Conservation (phyloP, 2,888 invertebrate species). For the Diploptera punctata region DNA sequence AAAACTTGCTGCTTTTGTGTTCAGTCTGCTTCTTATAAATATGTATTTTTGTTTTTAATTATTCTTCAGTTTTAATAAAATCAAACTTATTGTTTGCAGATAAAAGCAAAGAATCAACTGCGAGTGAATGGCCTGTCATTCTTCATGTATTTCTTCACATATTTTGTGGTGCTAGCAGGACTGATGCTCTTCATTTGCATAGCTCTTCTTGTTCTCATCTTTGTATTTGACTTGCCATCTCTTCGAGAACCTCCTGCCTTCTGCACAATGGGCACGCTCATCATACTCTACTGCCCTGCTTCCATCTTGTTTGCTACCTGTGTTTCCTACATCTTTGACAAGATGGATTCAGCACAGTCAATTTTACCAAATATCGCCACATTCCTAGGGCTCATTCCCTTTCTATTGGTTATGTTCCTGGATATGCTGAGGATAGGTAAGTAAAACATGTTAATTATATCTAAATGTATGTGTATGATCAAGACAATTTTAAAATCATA, state of each 20-base stretch:
- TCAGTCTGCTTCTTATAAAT: too few relatives aligned
- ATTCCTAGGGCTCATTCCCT: conserved; percentile 77
- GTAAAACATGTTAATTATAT: too few relatives aligned
- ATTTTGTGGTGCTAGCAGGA: conserved; percentile 73
- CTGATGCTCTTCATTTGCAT: conserved; percentile 72
- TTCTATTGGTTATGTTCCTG: conserved; percentile 71
- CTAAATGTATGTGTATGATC: too few relatives aligned
- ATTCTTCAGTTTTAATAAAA: too few relatives aligned
- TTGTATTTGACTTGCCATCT: conserved; percentile 73
- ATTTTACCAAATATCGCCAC: conserved; percentile 79
- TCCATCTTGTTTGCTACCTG: conserved; percentile 79
- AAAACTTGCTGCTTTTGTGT: too few relatives aligned
- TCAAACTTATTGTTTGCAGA: conserved; percentile 64
- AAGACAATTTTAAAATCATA: too few relatives aligned
- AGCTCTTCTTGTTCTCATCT: conserved; percentile 68
- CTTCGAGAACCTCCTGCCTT: conserved; percentile 73
- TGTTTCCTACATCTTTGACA: conserved; percentile 81
- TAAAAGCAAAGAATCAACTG: conserved; percentile 81
- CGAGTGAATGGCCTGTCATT: conserved; percentile 81
- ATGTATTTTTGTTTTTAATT: too few relatives aligned
- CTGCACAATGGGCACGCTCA: conserved; percentile 67
- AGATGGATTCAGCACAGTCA: conserved; percentile 82
- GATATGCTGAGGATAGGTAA: conserved; percentile 54
- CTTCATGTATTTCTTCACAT: conserved; percentile 75
- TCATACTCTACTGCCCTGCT: conserved; percentile 75